phyloP scores from a whole-genome alignment of 2,888 invertebrate species.

The Drosophila austrosaltans region DNA sequence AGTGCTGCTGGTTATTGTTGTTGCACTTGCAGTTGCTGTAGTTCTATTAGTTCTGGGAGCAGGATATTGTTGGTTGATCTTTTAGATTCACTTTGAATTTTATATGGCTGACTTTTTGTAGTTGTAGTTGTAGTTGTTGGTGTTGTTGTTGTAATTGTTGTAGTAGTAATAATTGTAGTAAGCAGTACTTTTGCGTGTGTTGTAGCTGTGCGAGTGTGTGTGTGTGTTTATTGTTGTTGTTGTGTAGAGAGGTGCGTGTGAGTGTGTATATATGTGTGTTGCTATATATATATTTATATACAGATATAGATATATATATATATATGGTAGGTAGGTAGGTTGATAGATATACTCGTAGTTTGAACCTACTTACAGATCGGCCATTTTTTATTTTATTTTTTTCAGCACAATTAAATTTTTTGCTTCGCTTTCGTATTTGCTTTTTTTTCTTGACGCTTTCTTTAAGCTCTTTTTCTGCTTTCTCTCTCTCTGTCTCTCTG shows the following conservation, averaged over 20 bases:
- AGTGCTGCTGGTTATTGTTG: slow-evolving; percentile 1
- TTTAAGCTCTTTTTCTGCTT: slow-evolving; percentile 4
- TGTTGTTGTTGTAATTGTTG: neutral
- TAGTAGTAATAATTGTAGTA: neutral
- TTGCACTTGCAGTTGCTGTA: slow-evolving; percentile 1
- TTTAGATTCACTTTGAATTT: neutral
- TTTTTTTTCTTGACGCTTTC: slow-evolving; percentile 7
- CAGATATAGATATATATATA: slow-evolving; percentile 1
- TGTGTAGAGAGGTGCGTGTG: neutral
- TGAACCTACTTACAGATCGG: slow-evolving; percentile 33
- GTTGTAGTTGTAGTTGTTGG: slow-evolving; percentile 2
- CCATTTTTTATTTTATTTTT: slow-evolving; percentile 18
- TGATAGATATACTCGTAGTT: slow-evolving; percentile 13
- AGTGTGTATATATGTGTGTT: slow-evolving; percentile 3
- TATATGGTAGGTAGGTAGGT: slow-evolving; percentile 17
- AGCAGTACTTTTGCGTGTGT: slow-evolving; percentile 7
- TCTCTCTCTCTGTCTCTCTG: slow-evolving; percentile 4
- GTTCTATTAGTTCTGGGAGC: slow-evolving; percentile 6
- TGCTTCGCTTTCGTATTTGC: neutral
- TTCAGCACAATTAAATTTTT: slow-evolving; percentile 16
- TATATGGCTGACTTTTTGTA: slow-evolving; percentile 5
- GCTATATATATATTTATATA: neutral
- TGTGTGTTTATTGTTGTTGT: neutral
- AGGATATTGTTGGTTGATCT: slow-evolving; percentile 9
- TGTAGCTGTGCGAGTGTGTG: neutral